Conservation (phyloP, 2,113 vertebrate genomes). For the Erpornis zantholeuca region DNA sequence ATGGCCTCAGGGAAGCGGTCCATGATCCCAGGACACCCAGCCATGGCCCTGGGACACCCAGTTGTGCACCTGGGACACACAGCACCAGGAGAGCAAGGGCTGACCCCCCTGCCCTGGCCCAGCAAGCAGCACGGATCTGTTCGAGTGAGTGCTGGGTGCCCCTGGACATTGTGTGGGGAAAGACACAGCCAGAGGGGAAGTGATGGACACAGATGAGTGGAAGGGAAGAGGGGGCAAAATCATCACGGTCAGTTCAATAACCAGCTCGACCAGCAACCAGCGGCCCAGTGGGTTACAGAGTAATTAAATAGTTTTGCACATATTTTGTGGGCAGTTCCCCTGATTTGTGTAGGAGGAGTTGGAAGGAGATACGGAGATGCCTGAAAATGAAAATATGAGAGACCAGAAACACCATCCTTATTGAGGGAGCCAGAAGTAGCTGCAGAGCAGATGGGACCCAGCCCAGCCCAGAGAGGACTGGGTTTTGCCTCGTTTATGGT, state of each 20-base stretch:
- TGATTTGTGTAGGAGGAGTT: neutral
- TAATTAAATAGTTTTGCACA: constrained; percentile 1
- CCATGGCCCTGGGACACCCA: accelerated
- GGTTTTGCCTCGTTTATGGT: neutral
- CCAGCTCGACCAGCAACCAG: neutral
- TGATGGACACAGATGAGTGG: neutral
- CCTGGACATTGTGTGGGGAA: accelerated
- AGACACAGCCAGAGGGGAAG: accelerated
- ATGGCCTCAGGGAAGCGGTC: accelerated
- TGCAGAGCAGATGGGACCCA: neutral
- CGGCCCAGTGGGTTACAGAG: neutral
- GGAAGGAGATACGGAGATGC: neutral
- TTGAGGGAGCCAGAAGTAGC: neutral
- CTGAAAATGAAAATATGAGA: neutral
- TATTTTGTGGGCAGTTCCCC: neutral
- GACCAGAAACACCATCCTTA: neutral
- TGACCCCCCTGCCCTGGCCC: accelerated
- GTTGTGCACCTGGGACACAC: neutral
- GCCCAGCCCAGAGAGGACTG: neutral
- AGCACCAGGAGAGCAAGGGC: neutral
- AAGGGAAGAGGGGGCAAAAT: neutral
- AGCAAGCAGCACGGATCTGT: neutral
- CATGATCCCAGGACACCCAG: neutral
- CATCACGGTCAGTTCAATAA: neutral
- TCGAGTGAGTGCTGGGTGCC: accelerated